Conservation (phyloP, 2,888 invertebrate species). For the Caenorhabditis sinica region DNA sequence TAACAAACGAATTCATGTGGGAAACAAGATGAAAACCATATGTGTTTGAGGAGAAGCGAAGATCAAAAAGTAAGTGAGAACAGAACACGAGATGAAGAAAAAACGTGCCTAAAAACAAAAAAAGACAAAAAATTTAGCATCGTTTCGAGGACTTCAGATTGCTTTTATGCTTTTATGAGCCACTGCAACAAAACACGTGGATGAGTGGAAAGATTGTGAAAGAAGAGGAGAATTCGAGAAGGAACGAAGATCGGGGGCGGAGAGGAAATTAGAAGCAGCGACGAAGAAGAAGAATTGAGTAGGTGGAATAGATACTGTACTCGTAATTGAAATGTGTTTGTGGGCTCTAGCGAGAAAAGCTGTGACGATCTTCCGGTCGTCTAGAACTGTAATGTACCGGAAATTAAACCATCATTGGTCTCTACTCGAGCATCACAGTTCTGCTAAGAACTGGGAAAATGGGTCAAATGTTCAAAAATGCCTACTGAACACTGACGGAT, state of each 20-base stretch:
- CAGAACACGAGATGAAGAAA: constrained; percentile 2
- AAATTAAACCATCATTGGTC: background rate
- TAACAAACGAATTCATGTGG: background rate
- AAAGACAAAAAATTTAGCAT: constrained; percentile 33
- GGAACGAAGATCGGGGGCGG: constrained; percentile 22
- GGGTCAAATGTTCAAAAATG: no score
- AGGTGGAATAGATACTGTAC: background rate
- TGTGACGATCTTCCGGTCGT: constrained; percentile 17
- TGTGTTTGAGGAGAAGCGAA: constrained; percentile 14
- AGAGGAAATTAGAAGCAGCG: constrained; percentile 28
- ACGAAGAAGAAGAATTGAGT: background rate
- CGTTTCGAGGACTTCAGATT: constrained; percentile 31
- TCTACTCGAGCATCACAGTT: no score
- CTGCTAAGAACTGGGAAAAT: no score
- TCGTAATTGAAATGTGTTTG: constrained; percentile 14
- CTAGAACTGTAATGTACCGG: constrained; percentile 14
- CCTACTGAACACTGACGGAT: no score
- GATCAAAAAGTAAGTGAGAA: constrained; percentile 29
- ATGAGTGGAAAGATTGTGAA: constrained; percentile 3
- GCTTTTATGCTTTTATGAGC: constrained; percentile 49
- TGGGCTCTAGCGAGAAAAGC: background rate
- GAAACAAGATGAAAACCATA: constrained; percentile 3
- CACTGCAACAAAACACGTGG: constrained; percentile 43
- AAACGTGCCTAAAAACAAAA: constrained; percentile 7
- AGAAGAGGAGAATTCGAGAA: constrained; percentile 8